Percentiles rank a stretch among this genome's conserved stretches.
phyloP scores from a whole-genome alignment of 2,113 vertebrate species.

The Myocastor coypus region DNA sequence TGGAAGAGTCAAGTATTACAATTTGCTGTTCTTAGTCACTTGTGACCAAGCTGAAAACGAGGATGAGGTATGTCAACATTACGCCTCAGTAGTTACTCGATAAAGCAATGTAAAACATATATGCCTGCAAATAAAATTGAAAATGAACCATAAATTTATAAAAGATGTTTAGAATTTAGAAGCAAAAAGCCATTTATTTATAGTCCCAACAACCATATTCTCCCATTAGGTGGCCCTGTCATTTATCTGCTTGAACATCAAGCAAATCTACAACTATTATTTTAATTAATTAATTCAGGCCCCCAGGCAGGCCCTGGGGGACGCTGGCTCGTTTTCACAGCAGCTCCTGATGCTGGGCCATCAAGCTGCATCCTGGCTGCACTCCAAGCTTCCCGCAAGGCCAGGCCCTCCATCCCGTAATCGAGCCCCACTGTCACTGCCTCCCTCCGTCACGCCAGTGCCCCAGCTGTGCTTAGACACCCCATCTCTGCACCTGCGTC shows the following conservation, averaged over 20 bases:
- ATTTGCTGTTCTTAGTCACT: constrained; percentile 25
- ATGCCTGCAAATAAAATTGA: background rate
- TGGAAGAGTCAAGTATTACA: background rate
- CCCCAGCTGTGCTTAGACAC: constrained; percentile 52
- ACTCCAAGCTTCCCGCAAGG: constrained; percentile 65
- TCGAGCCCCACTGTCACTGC: constrained; percentile 66
- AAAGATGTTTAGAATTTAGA: background rate
- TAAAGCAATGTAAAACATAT: background rate
- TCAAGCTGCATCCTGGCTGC: constrained; percentile 47
- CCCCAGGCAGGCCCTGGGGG: constrained; percentile 51
- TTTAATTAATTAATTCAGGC: constrained; percentile 75
- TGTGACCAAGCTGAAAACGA: constrained; percentile 46
- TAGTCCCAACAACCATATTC: background rate
- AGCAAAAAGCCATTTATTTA: constrained; percentile 25
- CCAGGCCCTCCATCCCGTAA: constrained; percentile 77
- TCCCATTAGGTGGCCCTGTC: constrained; percentile 58
- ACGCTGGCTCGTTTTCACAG: constrained; percentile 72
- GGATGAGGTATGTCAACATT: background rate
- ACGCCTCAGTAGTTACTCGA: background rate
- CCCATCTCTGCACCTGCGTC: constrained; percentile 62
- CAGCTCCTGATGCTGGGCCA: constrained; percentile 53
- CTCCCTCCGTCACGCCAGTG: background rate
- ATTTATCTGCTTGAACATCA: constrained; percentile 58
- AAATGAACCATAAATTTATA: background rate
- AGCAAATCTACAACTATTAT: constrained; percentile 63